Evolutionary conservation across 2,797 vertebrate species (phyloP).

Genomic region (Melanogrammus aeglefinus): DNA sequence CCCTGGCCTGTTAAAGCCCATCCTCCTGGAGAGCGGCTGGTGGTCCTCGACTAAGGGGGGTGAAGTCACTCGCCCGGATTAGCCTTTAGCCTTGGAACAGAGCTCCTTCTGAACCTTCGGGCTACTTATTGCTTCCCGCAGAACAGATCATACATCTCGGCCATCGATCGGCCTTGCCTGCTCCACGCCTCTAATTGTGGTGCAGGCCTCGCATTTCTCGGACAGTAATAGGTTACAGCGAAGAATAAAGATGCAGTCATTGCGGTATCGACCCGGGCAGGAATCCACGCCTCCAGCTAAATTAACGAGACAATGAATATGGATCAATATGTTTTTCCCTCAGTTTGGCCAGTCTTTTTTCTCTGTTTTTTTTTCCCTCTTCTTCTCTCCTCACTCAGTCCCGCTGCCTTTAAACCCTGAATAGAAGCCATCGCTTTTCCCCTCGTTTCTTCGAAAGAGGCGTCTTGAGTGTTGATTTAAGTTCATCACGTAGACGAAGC

Average conservation of each 20-base stretch:
- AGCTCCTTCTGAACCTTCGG: constrained; percentile 43
- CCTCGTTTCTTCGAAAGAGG: constrained; percentile 51
- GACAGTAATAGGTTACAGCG: constrained; percentile 89
- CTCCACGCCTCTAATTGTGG: constrained; percentile 87
- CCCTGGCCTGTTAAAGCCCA: constrained; percentile 46
- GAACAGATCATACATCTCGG: constrained; percentile 68
- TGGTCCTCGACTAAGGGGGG: constrained; percentile 44
- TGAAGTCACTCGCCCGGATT: constrained; percentile 59
- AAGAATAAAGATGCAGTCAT: constrained; percentile 90
- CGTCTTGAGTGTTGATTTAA: constrained; percentile 46
- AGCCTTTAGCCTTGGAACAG: constrained; percentile 69
- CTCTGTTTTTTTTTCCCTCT: background rate
- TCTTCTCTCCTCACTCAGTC: background rate
- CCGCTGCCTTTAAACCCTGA: constrained; percentile 30
- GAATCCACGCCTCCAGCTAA: constrained; percentile 88
- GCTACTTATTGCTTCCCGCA: constrained; percentile 72
- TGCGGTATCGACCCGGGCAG: constrained; percentile 83
- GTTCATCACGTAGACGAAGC: constrained; percentile 46
- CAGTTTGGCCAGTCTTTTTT: constrained; percentile 43
- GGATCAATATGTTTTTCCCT: constrained; percentile 82
- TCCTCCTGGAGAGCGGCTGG: constrained; percentile 26
- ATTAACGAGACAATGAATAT: constrained; percentile 91
- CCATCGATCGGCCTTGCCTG: constrained; percentile 80
- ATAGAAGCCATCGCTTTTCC: constrained; percentile 57
- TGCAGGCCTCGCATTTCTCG: constrained; percentile 82